A percentile compares a stretch with the other conserved stretches of the same genome.
Evolutionary conservation across 2,888 invertebrate genomes (phyloP).

Genomic region (Caenorhabditis wallacei): DNA sequence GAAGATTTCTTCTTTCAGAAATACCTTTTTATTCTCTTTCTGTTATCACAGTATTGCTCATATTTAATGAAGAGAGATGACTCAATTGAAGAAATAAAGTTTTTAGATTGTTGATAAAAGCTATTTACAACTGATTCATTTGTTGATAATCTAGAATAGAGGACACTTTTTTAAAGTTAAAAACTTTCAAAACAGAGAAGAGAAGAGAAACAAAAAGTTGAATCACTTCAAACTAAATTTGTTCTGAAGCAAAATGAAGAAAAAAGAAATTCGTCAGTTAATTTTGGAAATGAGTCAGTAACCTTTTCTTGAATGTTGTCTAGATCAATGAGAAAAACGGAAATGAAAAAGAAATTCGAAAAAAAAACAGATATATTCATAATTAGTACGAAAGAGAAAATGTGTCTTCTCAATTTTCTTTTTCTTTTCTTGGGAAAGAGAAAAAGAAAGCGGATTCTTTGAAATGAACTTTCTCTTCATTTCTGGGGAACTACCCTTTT

Average conservation of each 20-base stretch:
- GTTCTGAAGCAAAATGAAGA: no score
- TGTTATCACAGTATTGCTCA: conserved; percentile 3
- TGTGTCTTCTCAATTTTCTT: conserved; percentile 4
- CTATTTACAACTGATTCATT: no score
- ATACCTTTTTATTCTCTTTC: not conserved
- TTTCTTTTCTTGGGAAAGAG: not conserved
- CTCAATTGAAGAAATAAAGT: not conserved
- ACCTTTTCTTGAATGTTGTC: not conserved
- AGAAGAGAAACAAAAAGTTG: no score
- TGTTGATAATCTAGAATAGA: no score
- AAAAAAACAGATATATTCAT: conserved; percentile 36
- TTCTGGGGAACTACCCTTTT: conserved; percentile 29
- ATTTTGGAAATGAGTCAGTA: conserved; percentile 12
- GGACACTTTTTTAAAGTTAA: no score
- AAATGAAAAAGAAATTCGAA: conserved; percentile 3
- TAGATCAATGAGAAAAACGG: conserved; percentile 9
- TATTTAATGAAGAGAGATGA: not conserved
- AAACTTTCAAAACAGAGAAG: no score
- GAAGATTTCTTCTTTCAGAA: no score
- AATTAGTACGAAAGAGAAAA: conserved; percentile 20
- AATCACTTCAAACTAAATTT: no score
- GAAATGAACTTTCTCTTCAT: conserved; percentile 14
- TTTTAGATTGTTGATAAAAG: no score
- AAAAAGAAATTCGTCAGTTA: not conserved
- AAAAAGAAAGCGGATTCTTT: conserved; percentile 3